These are phyloP conservation scores for Pipra filicauda DNA, from an alignment of 2,113 vertebrate genomes.

Conservation along the genomic window DNA sequence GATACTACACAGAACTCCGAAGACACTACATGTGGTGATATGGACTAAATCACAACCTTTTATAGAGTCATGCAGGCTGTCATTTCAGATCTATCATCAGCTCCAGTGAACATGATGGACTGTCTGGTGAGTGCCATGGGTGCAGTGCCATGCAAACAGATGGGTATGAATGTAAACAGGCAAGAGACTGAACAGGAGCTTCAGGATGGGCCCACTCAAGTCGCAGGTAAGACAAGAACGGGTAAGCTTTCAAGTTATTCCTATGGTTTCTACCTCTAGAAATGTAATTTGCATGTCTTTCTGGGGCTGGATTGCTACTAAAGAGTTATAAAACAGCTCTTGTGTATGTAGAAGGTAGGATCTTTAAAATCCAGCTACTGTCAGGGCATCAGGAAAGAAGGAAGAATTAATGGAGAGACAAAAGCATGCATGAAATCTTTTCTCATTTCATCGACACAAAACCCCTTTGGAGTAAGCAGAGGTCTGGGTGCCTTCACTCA, in stretches of 20 bases:
- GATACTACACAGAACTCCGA: constrained; percentile 5
- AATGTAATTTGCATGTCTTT: background rate
- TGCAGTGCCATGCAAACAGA: constrained; percentile 2
- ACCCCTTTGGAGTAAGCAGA: background rate
- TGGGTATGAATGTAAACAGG: background rate
- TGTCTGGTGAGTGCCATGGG: background rate
- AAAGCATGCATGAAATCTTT: background rate
- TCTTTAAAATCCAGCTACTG: background rate
- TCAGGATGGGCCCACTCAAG: background rate
- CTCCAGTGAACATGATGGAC: background rate
- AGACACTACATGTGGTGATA: background rate
- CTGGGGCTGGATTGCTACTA: background rate
- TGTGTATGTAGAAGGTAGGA: background rate
- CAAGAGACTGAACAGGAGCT: background rate
- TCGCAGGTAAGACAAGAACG: background rate
- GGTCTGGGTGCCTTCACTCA: background rate
- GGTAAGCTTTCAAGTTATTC: background rate
- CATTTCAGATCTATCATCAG: constrained; percentile 31
- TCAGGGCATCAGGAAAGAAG: background rate
- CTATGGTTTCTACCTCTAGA: background rate
- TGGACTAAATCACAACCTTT: constrained; percentile 46
- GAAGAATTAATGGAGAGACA: fast-evolving
- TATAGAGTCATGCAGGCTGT: constrained; percentile 33
- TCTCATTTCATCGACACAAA: fast-evolving
- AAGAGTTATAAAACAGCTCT: background rate